A percentile compares a stretch with the other conserved stretches of the same genome.
Evolutionary conservation across 2,888 invertebrate genomes (phyloP).

Genomic region (Meliscaeva auricollis): DNA sequence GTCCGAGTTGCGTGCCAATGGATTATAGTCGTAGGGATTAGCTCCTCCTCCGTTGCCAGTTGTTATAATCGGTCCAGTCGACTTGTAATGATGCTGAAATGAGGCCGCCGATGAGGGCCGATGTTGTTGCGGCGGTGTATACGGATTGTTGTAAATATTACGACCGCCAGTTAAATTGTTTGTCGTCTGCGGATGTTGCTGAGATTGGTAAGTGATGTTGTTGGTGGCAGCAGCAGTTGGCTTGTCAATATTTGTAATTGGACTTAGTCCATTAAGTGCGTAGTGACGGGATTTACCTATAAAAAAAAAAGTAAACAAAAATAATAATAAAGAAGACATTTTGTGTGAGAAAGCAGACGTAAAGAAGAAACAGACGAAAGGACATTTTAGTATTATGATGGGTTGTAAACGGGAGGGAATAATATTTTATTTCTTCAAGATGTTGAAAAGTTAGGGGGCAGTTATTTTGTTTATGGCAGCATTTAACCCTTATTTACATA

Average conservation of each 20-base stretch:
- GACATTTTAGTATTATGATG: constrained; percentile 21
- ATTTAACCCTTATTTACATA: constrained; percentile 41
- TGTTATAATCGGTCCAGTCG: constrained; percentile 78
- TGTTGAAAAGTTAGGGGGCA: not conserved
- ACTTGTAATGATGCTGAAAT: constrained; percentile 81
- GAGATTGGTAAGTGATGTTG: constrained; percentile 75
- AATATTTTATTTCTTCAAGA: constrained; percentile 12
- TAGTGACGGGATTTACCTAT: constrained; percentile 92
- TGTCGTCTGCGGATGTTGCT: constrained; percentile 80
- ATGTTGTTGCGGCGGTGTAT: constrained; percentile 82
- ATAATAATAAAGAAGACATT: constrained; percentile 6
- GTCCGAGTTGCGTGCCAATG: constrained; percentile 85
- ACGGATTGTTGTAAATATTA: constrained; percentile 86
- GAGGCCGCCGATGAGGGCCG: constrained; percentile 76
- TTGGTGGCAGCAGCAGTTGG: constrained; percentile 45
- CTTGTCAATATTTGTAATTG: constrained; percentile 78
- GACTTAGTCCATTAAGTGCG: constrained; percentile 86
- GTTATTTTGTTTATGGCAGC: constrained; percentile 24
- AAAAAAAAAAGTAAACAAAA: constrained; percentile 15
- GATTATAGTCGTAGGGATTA: constrained; percentile 81
- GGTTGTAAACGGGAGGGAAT: constrained; percentile 24
- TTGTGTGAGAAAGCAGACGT: no score
- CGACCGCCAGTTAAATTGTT: constrained; percentile 83
- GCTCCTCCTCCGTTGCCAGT: constrained; percentile 68
- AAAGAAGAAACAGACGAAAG: not conserved